Conservation (phyloP, 2,888 invertebrate species). For the Amiota mariae region DNA sequence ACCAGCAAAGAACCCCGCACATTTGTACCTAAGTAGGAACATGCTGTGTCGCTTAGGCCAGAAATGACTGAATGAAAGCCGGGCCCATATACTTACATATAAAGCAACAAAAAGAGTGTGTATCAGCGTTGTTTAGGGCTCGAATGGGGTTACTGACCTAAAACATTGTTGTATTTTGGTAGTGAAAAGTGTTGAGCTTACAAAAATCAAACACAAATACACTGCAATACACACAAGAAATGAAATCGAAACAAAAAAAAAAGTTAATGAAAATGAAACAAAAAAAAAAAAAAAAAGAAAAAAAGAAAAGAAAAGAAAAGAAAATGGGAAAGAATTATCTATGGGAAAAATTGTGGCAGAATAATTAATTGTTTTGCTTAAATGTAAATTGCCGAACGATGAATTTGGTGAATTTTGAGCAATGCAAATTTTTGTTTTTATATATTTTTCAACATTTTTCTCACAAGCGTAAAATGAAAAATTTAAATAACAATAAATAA, state of each 20-base stretch:
- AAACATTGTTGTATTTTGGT: constrained; percentile 48
- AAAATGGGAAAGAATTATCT: constrained; percentile 18
- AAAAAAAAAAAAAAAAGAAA: background rate
- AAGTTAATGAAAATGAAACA: background rate
- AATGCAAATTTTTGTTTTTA: too few relatives aligned
- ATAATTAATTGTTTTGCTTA: constrained; percentile 39
- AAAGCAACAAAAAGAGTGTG: background rate
- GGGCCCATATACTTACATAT: background rate
- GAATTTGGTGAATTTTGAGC: constrained; percentile 31
- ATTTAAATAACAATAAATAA: background rate
- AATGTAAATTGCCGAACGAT: constrained; percentile 30
- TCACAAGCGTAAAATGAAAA: background rate
- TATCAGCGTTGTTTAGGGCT: background rate
- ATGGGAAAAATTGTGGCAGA: constrained; percentile 29
- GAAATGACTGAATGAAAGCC: background rate
- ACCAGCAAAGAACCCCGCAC: constrained; percentile 2
- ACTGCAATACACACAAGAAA: constrained; percentile 11
- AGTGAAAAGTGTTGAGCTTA: constrained; percentile 51
- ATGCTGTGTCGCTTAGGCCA: background rate
- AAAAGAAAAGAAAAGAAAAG: background rate
- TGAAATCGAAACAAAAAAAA: background rate
- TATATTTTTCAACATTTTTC: too few relatives aligned
- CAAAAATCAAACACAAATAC: constrained; percentile 25
- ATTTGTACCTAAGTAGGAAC: background rate
- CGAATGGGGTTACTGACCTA: constrained; percentile 58